These are phyloP conservation scores for Furcula furcula DNA, from an alignment of 2,888 invertebrate genomes.

Conservation along the genomic window DNA sequence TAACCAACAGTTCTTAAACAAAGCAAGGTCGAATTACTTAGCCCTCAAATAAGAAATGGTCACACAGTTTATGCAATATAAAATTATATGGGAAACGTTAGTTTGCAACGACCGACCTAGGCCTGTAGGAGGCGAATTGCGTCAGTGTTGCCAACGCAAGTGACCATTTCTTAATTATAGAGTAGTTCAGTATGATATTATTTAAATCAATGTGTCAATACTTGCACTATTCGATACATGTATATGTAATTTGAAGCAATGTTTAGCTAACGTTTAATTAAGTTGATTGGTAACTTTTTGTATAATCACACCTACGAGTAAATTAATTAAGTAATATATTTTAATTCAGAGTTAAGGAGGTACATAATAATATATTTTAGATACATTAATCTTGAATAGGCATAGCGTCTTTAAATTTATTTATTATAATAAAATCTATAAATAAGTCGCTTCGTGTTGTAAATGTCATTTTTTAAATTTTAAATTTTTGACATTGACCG, in stretches of 20 bases:
- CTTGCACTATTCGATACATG: constrained; percentile 9
- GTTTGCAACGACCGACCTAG: neutral
- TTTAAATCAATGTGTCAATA: constrained; percentile 28
- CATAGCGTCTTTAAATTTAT: too few relatives aligned
- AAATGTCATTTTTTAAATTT: neutral
- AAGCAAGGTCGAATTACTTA: constrained; percentile 17
- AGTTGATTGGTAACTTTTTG: neutral
- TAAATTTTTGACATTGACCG: neutral
- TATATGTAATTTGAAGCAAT: constrained; percentile 13
- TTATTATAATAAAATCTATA: too few relatives aligned
- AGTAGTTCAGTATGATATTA: constrained; percentile 20
- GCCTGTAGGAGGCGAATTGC: constrained; percentile 9
- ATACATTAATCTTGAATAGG: too few relatives aligned
- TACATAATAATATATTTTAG: too few relatives aligned
- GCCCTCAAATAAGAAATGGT: constrained; percentile 7
- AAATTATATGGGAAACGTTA: constrained; percentile 16
- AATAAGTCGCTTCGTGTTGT: too few relatives aligned
- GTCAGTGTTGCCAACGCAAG: constrained; percentile 9
- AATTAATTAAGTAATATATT: too few relatives aligned
- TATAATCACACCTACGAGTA: too few relatives aligned
- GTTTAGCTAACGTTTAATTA: constrained; percentile 10
- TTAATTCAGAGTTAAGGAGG: too few relatives aligned
- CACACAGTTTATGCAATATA: constrained; percentile 8
- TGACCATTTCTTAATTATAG: neutral
- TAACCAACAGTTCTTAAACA: constrained; percentile 9